Percentiles rank a stretch among this genome's conserved stretches.
These are phyloP conservation scores for Telenomus remus DNA, from an alignment of 1,140 invertebrate species.

Conservation along the genomic window DNA sequence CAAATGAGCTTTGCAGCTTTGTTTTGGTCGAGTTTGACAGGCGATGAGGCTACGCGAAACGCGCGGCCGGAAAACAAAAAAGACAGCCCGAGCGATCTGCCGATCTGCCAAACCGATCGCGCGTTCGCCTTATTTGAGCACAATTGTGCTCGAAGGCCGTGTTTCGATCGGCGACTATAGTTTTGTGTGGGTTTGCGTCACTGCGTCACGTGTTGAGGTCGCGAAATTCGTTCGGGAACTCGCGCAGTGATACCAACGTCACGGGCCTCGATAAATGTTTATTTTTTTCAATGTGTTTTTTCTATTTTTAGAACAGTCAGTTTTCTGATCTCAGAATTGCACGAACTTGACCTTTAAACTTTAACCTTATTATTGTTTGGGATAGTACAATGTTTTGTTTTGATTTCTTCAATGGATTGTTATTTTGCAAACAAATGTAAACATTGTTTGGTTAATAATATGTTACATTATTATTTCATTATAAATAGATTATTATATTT, in stretches of 20 bases:
- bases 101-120: constrained; percentile 4
- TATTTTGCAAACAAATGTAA: too few species aligned
- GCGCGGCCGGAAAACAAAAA: too few species aligned
- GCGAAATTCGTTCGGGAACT: constrained; percentile 2
- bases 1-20: not conserved
- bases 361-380: too few species aligned
- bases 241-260: not conserved
- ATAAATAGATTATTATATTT: too few species aligned
- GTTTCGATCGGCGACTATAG: constrained; percentile 17
- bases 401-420: too few species aligned
- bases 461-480: too few species aligned
- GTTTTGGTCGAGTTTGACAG: not conserved
- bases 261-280: not conserved
- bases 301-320: not conserved
- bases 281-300: not conserved
- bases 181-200: constrained; percentile 32
- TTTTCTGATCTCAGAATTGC: too few species aligned
- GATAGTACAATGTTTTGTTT: too few species aligned
- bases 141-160: constrained; percentile 22
- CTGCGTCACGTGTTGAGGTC: constrained; percentile 23
- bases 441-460: too few species aligned
- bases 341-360: too few species aligned
- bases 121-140: constrained; percentile 39
- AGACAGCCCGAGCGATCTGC: too few species aligned
- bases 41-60: not conserved